phyloP scores from a whole-genome alignment of 2,113 vertebrate species.

The Protobothrops flavoviridis region DNA sequence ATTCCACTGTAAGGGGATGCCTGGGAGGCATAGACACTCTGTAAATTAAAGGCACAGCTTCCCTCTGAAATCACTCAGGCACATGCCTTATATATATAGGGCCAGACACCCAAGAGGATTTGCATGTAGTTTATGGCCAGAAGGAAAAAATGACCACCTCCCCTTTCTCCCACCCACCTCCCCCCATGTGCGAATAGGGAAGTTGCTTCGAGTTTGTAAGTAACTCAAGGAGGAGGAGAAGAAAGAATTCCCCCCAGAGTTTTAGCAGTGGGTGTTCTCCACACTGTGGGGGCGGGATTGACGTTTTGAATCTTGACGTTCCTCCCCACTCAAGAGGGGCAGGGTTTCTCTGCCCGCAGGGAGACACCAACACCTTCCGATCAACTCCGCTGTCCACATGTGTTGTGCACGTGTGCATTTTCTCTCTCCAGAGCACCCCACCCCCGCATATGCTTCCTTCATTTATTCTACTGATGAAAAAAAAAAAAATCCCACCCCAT shows the following conservation, averaged over 20 bases:
- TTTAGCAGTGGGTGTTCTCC: constrained; percentile 24
- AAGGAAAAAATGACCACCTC: constrained; percentile 65
- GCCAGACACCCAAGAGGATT: constrained; percentile 59
- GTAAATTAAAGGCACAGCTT: constrained; percentile 78
- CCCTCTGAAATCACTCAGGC: constrained; percentile 61
- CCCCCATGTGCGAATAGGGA: constrained; percentile 18
- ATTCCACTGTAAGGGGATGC: constrained; percentile 78
- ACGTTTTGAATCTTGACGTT: not conserved
- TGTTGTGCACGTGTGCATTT: not conserved
- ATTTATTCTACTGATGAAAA: not conserved
- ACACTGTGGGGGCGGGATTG: constrained; percentile 14
- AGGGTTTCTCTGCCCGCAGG: not conserved
- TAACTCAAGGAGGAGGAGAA: constrained; percentile 57
- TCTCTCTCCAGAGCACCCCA: no score
- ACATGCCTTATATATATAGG: constrained; percentile 24
- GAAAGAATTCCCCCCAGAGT: constrained; percentile 44
- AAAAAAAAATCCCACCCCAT: not conserved
- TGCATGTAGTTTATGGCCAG: constrained; percentile 73
- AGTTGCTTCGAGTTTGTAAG: constrained; percentile 51
- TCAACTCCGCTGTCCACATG: not conserved
- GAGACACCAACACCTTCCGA: not conserved
- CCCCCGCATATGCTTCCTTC: not conserved
- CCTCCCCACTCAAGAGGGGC: not conserved
- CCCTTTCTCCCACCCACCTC: not conserved
- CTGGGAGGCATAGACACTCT: constrained; percentile 69